Evolutionary conservation across 2,113 vertebrate species (phyloP).

Genomic region (Chaetorhynchus papuensis): DNA sequence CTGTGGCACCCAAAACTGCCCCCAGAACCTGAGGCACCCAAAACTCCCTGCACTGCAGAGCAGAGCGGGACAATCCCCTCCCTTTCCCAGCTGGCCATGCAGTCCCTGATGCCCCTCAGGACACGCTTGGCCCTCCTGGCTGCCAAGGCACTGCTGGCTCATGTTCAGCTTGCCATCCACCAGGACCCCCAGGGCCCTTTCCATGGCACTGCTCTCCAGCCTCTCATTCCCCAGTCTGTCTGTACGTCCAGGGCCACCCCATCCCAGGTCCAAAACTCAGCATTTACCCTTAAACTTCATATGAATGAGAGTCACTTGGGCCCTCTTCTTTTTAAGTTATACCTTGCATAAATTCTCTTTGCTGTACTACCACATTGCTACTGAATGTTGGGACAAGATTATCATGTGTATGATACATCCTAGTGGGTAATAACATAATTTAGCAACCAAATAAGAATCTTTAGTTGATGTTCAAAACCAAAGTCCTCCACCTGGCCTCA

Average conservation of each 20-base stretch:
- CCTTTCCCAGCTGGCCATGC: accelerated
- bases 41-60: accelerated
- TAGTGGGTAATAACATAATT: background rate
- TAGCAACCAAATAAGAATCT: background rate
- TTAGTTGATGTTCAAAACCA: background rate
- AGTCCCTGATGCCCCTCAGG: background rate
- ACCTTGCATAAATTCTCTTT: background rate
- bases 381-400: background rate
- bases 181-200: background rate
- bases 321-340: background rate
- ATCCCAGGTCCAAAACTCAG: background rate
- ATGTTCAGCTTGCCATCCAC: background rate
- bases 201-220: accelerated
- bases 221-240: background rate
- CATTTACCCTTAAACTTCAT: background rate
- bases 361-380: background rate
- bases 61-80: background rate
- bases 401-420: background rate
- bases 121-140: accelerated
- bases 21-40: no score
- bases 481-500: background rate
- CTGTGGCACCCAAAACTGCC: accelerated
- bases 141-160: background rate
- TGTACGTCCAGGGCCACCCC: background rate
- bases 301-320: background rate